A percentile compares a stretch with the other conserved stretches of the same genome.
phyloP scores from a whole-genome alignment of 1,140 invertebrate species.

The Drosophila obscura region DNA sequence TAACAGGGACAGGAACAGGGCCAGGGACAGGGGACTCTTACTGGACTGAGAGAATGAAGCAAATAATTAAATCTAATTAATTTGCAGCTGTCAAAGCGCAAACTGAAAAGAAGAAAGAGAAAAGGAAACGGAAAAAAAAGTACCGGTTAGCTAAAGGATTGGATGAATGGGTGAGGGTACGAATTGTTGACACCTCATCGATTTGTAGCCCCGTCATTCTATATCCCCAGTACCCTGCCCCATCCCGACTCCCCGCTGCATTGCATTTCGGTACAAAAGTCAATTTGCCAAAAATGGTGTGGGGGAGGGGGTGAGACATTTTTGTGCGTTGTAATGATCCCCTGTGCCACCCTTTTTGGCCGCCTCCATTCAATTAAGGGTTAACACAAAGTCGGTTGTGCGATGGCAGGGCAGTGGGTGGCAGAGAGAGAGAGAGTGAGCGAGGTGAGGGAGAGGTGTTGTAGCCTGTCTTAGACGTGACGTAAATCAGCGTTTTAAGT shows the following conservation, averaged over 20 bases:
- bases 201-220: conserved; percentile 71
- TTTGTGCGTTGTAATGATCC: conserved; percentile 73
- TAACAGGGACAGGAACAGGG: conserved; percentile 1
- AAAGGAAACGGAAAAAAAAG: conserved; percentile 6
- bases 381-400: conserved; percentile 1
- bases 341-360: neutral
- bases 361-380: conserved; percentile 40
- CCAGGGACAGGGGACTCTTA: neutral
- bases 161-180: conserved; percentile 2
- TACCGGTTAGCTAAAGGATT: conserved; percentile 27
- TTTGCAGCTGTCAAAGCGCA: conserved; percentile 76
- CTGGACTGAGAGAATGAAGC: conserved; percentile 25
- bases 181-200: conserved; percentile 61
- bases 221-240: conserved; percentile 13
- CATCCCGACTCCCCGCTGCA: conserved; percentile 10
- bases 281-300: conserved; percentile 58
- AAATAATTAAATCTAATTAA: conserved; percentile 83
- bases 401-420: too few species aligned
- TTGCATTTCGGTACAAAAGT: conserved; percentile 56
- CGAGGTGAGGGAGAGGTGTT: neutral
- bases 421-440: too few species aligned
- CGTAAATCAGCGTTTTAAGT: conserved; percentile 78
- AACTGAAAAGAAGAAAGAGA: conserved; percentile 15
- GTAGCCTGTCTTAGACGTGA: conserved; percentile 68
- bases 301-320: neutral